These are phyloP conservation scores for Himalopsyche tibetana DNA, from an alignment of 2,888 invertebrate species.

Conservation along the genomic window DNA sequence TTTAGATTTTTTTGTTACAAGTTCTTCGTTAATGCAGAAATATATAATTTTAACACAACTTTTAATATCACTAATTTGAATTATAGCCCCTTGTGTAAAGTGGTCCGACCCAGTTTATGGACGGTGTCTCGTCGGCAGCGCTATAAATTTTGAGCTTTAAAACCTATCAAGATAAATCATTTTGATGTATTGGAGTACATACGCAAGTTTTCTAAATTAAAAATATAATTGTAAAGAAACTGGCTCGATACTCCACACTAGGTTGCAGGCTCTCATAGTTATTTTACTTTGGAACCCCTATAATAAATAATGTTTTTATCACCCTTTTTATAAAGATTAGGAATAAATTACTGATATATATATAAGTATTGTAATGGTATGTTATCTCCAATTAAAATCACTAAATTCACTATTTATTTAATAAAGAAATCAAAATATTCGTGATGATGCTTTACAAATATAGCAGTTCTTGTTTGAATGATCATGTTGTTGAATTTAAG, in stretches of 20 bases:
- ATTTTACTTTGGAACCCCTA: background rate
- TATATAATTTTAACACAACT: background rate
- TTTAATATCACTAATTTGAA: background rate
- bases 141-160: slow-evolving; percentile 70
- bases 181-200: slow-evolving; percentile 69
- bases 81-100: background rate
- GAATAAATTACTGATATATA: too few relatives aligned
- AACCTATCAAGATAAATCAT: slow-evolving; percentile 70
- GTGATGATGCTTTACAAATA: too few relatives aligned
- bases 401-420: too few relatives aligned
- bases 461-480: too few relatives aligned
- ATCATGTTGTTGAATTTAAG: too few relatives aligned
- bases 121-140: slow-evolving; percentile 64
- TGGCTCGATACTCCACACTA: slow-evolving; percentile 26
- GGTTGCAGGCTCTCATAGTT: background rate
- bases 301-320: too few relatives aligned
- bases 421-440: too few relatives aligned
- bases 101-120: slow-evolving; percentile 46
- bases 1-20: too few relatives aligned
- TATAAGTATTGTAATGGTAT: too few relatives aligned
- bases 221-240: slow-evolving; percentile 67
- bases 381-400: too few relatives aligned
- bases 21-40: too few relatives aligned
- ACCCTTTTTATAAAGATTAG: too few relatives aligned
- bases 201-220: slow-evolving; percentile 68